Percentiles rank a stretch among this genome's conserved stretches.
Evolutionary conservation across 1,140 invertebrate genomes (phyloP).

Genomic region (Nasonia vitripennis): DNA sequence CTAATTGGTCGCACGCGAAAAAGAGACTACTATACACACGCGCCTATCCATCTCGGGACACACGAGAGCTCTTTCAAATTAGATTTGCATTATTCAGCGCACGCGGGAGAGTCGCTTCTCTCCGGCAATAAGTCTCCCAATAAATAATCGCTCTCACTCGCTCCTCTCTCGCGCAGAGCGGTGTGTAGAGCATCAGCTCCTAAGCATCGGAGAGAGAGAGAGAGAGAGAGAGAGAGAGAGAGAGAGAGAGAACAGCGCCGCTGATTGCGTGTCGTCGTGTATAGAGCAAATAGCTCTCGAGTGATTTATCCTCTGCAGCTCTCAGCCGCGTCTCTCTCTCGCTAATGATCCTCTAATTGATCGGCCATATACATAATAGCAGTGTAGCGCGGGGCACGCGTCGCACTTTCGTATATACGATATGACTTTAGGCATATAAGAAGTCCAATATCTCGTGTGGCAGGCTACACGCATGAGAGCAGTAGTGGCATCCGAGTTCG

Average conservation of each 20-base stretch:
- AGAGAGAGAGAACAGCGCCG: not conserved
- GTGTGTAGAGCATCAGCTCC: not conserved
- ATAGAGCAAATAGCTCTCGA: not conserved
- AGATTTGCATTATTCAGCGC: not conserved
- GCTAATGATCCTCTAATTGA: not conserved
- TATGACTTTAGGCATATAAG: too few species aligned
- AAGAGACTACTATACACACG: not conserved
- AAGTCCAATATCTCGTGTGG: not conserved
- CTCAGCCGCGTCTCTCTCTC: too few species aligned
- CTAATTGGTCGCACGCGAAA: not conserved
- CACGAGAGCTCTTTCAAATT: not conserved
- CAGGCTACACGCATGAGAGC: too few species aligned
- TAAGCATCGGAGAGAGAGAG: too few species aligned
- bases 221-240: not conserved
- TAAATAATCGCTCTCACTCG: not conserved
- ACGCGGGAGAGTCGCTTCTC: not conserved
- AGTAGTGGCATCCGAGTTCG: not conserved
- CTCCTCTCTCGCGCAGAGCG: too few species aligned
- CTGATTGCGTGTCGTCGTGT: not conserved
- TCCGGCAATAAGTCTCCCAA: not conserved
- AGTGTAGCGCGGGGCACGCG: too few species aligned
- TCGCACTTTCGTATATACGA: too few species aligned
- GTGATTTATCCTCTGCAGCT: not conserved
- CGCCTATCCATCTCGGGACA: not conserved
- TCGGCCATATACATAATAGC: not conserved